These are phyloP conservation scores for Pseudococcus jackbeardsleyi DNA, from an alignment of 2,888 invertebrate genomes.

Conservation along the genomic window DNA sequence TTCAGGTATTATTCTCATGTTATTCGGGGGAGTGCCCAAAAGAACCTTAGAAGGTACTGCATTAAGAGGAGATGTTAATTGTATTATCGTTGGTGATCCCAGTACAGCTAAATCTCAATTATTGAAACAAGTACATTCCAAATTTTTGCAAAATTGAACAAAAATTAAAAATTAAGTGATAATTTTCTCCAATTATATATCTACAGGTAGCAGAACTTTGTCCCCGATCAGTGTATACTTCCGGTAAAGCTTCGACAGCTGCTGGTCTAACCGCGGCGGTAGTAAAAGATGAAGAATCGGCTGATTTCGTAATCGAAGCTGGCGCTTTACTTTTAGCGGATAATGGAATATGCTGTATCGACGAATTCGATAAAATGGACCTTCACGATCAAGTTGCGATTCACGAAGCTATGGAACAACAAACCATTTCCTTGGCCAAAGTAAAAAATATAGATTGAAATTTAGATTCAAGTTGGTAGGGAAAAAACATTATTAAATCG, in stretches of 20 bases:
- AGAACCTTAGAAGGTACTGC: slow-evolving; percentile 91
- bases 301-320: slow-evolving; percentile 99
- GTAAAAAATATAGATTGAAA: slow-evolving; percentile 70
- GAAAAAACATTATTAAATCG: not conserved
- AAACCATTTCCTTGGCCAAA: slow-evolving; percentile 98
- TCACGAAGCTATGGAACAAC: slow-evolving; percentile 99
- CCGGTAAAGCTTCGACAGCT: slow-evolving; percentile 97
- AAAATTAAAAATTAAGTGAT: not conserved
- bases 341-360: slow-evolving; percentile 98
- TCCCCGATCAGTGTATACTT: slow-evolving; percentile 97
- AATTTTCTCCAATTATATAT: not conserved
- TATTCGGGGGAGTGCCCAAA: slow-evolving; percentile 98
- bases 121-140: slow-evolving; percentile 83
- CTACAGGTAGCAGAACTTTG: slow-evolving; percentile 85
- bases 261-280: slow-evolving; percentile 99
- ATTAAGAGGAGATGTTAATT: slow-evolving; percentile 95
- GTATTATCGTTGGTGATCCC: slow-evolving; percentile 98
- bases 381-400: slow-evolving; percentile 97
- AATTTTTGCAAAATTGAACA: not conserved
- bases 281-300: slow-evolving; percentile 96
- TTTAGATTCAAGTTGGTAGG: not conserved
- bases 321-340: slow-evolving; percentile 99
- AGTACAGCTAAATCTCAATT: slow-evolving; percentile 99
- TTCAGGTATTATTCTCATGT: slow-evolving; percentile 88
- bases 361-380: slow-evolving; percentile 99